Evolutionary conservation across 2,113 vertebrate genomes (phyloP), one percentile per base, ranked within the genome.

Genomic region (rat (Rattus norvegicus)): DNA sequence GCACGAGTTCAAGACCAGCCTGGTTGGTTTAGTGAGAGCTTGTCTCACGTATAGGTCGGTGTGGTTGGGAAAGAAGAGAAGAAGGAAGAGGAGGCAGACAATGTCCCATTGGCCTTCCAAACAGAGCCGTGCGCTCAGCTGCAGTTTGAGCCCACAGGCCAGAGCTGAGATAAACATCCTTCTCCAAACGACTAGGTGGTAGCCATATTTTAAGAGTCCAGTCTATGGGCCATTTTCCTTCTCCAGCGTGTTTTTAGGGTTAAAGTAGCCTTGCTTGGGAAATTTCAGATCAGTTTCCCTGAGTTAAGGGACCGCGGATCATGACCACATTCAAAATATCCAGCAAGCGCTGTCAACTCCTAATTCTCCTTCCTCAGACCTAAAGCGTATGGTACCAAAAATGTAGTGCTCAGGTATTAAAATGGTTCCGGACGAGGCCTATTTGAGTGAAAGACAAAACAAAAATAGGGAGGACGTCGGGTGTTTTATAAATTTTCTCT

Each of bases 401-500:
- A 83, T 56, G 22, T 24, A 75, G 20, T 95, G 73, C 84, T 75
- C 84, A 84, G 88, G 73, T 89, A 20, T 96, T 83, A 91, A 88
- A 69, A 43, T 43, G 54, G 83, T 91, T 95, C 91, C 79, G 85
- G 33, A 95, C 93, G 90, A 96, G 85, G 49, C 80, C 17, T 85
- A 28, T 92, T 69, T 13, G 73, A 88, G 56, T 39, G 92, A 90
- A 93, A 93, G 88, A 91, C 65, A 95, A 95, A 96, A 96, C 67
- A 83, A 92, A 85, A 97, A 95, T 77, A 39, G 80, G 65, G 84
- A 93, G 39, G 89, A 90, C 90, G 93, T 96, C 73, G 89, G 90
- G 95, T 84, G 73, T 96, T 93, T 94, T 83, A 96, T 97, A 84
- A 94, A 96, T 92, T 91, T 96, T 77, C 73, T 69, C 95, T 93